Evolutionary conservation across 2,797 vertebrate genomes (phyloP).

Genomic region (Podarcis siculus): DNA sequence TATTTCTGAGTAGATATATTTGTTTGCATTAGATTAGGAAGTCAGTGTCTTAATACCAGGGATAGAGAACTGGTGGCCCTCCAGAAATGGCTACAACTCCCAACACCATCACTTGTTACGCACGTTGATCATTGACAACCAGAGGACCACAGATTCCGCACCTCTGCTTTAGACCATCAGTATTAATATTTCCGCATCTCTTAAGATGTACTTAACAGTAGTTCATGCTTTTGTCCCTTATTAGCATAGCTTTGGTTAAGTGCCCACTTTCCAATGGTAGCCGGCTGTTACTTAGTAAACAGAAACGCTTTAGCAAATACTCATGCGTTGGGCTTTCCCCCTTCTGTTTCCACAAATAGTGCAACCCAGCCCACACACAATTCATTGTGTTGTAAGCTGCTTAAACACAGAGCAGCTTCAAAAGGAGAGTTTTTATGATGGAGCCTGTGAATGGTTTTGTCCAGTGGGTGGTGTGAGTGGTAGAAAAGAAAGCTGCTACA

Average conservation of each 20-base stretch:
- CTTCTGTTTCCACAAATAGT: neutral
- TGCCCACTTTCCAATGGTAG: neutral
- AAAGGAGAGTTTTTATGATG: neutral
- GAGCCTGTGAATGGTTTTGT: neutral
- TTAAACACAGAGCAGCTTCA: neutral
- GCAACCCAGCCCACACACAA: neutral
- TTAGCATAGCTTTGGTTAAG: neutral
- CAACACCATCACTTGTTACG: too few species aligned
- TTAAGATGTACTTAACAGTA: conserved; percentile 43
- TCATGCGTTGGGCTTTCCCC: neutral
- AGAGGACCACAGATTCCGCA: too few species aligned
- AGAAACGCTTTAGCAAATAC: neutral
- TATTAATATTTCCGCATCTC: conserved; percentile 28
- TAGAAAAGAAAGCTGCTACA: neutral
- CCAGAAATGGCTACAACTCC: too few species aligned
- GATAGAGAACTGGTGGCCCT: too few species aligned
- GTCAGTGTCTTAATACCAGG: neutral
- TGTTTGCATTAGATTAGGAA: conserved; percentile 1
- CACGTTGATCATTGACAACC: too few species aligned
- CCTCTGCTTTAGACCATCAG: too few species aligned
- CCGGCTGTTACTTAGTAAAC: neutral
- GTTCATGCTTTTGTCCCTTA: neutral
- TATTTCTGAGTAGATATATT: neutral
- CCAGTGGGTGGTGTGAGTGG: neutral
- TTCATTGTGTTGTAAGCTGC: neutral